Conservation (phyloP, 53 echinoderm and acorn worm genomes). For the Holothuria scabra region DNA sequence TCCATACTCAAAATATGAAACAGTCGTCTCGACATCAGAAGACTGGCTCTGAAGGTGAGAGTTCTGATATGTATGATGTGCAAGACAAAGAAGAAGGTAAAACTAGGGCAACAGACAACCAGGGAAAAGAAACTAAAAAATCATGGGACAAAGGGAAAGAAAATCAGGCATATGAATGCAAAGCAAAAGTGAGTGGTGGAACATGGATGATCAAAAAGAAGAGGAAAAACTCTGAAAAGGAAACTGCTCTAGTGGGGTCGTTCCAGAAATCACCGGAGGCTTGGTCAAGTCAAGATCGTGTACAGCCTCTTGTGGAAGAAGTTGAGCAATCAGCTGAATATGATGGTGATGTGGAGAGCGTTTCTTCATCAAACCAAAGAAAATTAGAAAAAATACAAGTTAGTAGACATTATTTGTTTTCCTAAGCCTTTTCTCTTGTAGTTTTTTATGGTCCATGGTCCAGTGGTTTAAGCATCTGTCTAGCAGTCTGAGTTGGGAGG, state of each 20-base stretch:
- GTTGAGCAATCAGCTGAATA: background rate
- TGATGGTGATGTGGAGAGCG: background rate
- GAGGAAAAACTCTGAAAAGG: background rate
- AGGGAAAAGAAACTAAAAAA: too few species aligned
- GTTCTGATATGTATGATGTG: background rate
- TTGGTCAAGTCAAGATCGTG: background rate
- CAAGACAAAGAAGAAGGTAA: background rate
- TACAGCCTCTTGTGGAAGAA: background rate
- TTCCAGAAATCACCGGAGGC: background rate
- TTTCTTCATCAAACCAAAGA: background rate
- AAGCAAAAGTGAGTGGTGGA: too few species aligned
- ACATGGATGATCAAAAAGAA: background rate
- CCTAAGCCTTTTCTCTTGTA: too few species aligned
- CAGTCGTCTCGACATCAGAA: background rate
- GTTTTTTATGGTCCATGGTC: too few species aligned
- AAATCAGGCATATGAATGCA: too few species aligned
- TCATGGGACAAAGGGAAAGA: too few species aligned
- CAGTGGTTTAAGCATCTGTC: too few species aligned
- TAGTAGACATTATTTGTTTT: too few species aligned
- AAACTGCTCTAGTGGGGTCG: background rate
- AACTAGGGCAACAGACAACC: too few species aligned
- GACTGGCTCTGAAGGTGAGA: too few species aligned
- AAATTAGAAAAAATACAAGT: background rate
- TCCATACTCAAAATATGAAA: slow-evolving; percentile 25
- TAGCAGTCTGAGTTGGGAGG: too few species aligned